Evolutionary conservation across 2,113 vertebrate genomes (phyloP).

Genomic region (Butorides virescens): DNA sequence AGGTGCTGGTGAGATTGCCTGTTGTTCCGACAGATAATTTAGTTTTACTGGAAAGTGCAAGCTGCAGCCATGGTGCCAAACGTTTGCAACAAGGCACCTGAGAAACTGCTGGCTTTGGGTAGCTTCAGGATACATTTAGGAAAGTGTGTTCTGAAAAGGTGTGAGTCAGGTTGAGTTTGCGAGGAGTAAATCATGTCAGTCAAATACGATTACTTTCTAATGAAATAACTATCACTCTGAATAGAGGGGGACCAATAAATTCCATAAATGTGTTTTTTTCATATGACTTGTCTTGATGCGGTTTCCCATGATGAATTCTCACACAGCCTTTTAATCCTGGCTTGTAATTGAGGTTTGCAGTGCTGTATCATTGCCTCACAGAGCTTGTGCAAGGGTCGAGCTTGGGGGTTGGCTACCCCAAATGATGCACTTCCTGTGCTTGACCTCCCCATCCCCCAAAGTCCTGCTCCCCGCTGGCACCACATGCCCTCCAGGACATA

Average conservation of each 20-base stretch:
- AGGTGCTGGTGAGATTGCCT: not conserved
- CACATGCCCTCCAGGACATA: not conserved
- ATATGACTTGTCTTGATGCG: not conserved
- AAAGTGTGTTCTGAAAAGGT: not conserved
- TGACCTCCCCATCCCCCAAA: rapidly evolving
- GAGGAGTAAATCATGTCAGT: not conserved
- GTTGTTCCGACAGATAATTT: not conserved
- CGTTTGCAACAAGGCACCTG: not conserved
- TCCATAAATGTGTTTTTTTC: not conserved
- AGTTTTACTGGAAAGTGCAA: not conserved
- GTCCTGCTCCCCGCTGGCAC: not conserved
- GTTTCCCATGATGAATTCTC: not conserved
- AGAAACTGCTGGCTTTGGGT: not conserved
- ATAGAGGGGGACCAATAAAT: not conserved
- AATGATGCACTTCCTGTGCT: not conserved
- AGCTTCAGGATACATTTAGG: not conserved
- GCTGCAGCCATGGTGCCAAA: not conserved
- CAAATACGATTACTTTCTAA: not conserved
- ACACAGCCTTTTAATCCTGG: not conserved
- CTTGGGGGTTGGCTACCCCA: not conserved
- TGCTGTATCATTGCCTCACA: rapidly evolving
- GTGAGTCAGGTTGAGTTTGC: not conserved
- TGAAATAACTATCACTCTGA: not conserved
- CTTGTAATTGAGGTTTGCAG: not conserved
- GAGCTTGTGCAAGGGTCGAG: not conserved